Evolutionary conservation across 2,888 invertebrate species (phyloP).

Genomic region (Trimorus sp.): DNA sequence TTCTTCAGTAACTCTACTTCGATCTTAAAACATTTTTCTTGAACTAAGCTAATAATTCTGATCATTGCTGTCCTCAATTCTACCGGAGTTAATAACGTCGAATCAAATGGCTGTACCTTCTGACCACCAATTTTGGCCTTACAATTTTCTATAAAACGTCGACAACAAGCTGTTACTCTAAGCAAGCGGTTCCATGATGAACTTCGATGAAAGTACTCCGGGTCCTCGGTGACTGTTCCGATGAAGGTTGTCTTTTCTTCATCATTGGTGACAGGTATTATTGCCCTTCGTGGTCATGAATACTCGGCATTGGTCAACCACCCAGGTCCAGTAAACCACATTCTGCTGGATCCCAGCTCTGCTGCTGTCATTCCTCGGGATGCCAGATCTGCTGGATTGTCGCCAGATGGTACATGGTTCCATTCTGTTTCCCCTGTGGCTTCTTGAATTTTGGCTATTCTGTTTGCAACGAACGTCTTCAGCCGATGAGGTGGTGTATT

Average conservation of each 20-base stretch:
- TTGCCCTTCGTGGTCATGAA: not conserved
- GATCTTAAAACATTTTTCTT: not conserved
- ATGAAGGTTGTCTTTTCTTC: no score
- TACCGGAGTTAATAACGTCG: no score
- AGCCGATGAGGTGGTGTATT: slow-evolving; percentile 39
- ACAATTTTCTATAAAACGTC: no score
- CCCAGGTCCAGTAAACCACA: slow-evolving; percentile 10
- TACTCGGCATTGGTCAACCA: slow-evolving; percentile 6
- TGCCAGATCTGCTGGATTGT: slow-evolving; percentile 66
- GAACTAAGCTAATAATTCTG: not conserved
- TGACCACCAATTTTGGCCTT: no score
- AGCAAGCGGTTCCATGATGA: no score
- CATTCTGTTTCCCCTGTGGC: slow-evolving; percentile 19
- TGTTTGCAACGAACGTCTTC: slow-evolving; percentile 63
- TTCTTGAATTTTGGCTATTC: slow-evolving; percentile 65
- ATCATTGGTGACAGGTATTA: not conserved
- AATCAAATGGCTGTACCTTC: no score
- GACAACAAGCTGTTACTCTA: no score
- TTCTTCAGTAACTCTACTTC: not conserved
- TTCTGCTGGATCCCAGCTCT: no score
- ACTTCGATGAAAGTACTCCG: no score
- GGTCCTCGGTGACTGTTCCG: no score
- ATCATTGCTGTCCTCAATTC: not conserved
- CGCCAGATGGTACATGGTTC: slow-evolving; percentile 53
- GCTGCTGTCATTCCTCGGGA: no score